Percentiles rank a stretch among this genome's conserved stretches.
Evolutionary conservation across 2,797 vertebrate genomes (phyloP).

Genomic region (Somateria mollissima): DNA sequence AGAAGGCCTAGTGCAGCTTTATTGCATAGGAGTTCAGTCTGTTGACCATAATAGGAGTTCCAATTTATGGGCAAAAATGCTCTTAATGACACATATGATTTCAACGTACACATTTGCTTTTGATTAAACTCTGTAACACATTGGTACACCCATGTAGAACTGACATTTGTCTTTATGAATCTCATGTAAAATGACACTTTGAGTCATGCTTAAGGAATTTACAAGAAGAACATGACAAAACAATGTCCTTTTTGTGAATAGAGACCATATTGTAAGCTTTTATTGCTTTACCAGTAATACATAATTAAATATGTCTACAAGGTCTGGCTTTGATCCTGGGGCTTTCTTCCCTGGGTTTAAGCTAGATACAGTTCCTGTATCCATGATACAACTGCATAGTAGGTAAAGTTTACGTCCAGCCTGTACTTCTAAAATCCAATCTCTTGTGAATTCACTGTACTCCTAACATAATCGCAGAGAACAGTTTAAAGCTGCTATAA

Average conservation of each 20-base stretch:
- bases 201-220: constrained; percentile 75
- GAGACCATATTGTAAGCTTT: constrained; percentile 66
- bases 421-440: constrained; percentile 26
- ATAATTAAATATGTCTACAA: constrained; percentile 75
- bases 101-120: constrained; percentile 74
- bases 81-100: constrained; percentile 72
- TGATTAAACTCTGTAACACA: constrained; percentile 72
- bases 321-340: constrained; percentile 71
- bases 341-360: constrained; percentile 49
- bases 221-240: constrained; percentile 76
- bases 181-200: constrained; percentile 74
- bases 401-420: constrained; percentile 36
- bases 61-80: constrained; percentile 64
- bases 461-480: neutral
- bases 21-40: constrained; percentile 43
- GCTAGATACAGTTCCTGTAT: constrained; percentile 60
- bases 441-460: constrained; percentile 28
- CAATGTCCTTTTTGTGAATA: constrained; percentile 75
- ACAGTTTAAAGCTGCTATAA: constrained; percentile 16
- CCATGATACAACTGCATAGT: neutral
- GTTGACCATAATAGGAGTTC: constrained; percentile 53
- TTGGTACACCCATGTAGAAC: constrained; percentile 62
- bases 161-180: constrained; percentile 74
- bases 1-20: constrained; percentile 52
- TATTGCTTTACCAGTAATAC: constrained; percentile 74